A percentile compares a stretch with the other conserved stretches of the same genome.
Evolutionary conservation across 2,888 invertebrate species (phyloP).

Genomic region (Trachelus stipa): DNA sequence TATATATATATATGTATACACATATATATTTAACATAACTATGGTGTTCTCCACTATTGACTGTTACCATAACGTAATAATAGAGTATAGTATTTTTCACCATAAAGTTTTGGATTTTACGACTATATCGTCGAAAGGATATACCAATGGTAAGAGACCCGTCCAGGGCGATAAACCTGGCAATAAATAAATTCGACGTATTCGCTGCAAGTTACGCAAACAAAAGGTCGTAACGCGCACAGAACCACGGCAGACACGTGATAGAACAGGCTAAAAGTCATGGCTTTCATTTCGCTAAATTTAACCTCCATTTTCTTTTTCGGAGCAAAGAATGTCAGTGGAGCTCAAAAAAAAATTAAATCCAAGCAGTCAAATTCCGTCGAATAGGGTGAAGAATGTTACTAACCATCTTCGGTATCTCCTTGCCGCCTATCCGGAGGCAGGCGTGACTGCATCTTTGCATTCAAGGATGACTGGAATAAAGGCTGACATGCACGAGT

Average conservation of each 20-base stretch:
- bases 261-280: not conserved
- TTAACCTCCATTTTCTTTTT: not conserved
- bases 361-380: not conserved
- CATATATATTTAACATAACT: not conserved
- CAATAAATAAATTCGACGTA: not conserved
- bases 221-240: not conserved
- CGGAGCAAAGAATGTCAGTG: not conserved
- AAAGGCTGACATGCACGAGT: slow-evolving; percentile 31
- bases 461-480: slow-evolving; percentile 46
- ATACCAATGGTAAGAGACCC: not conserved
- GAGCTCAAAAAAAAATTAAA: not conserved
- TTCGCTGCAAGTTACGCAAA: not conserved
- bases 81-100: not conserved
- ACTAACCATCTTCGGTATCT: slow-evolving; percentile 30
- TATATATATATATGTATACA: not conserved
- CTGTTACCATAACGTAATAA: not conserved
- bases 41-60: not conserved
- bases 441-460: slow-evolving; percentile 38
- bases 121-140: not conserved
- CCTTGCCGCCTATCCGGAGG: slow-evolving; percentile 31
- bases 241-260: not conserved
- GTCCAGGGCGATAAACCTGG: not conserved
- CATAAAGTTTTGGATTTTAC: not conserved
- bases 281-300: not conserved
- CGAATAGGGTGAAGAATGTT: not conserved